A percentile compares a stretch with the other conserved stretches of the same genome.
phyloP scores from a whole-genome alignment of 1,140 invertebrate species.

The Cepaea nemoralis region DNA sequence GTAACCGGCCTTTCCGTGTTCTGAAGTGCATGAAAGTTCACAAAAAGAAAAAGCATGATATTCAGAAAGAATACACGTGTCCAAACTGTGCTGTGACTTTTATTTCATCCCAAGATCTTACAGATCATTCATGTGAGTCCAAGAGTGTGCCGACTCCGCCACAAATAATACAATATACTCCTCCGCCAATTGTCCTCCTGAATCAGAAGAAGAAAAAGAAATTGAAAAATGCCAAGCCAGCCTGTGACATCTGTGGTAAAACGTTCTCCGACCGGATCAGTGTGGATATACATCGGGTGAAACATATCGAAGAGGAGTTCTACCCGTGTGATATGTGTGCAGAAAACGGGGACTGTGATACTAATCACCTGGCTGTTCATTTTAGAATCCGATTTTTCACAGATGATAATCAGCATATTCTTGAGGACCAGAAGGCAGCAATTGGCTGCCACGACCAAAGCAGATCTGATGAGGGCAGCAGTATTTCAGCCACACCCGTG shows the following conservation, averaged over 20 bases:
- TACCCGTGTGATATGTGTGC: conserved; percentile 34
- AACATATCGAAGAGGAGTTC: conserved; percentile 36
- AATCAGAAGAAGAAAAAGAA: conserved; percentile 18
- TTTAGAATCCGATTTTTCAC: conserved; percentile 35
- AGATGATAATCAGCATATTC: conserved; percentile 35
- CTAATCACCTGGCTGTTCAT: conserved; percentile 25
- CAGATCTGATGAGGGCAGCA: not conserved
- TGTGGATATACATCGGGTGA: conserved; percentile 33
- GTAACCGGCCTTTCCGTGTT: conserved; percentile 32
- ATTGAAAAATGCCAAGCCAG: conserved; percentile 8
- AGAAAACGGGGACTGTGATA: not conserved
- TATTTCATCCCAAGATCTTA: conserved; percentile 2
- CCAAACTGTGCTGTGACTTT: conserved; percentile 23
- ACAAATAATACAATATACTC: not conserved
- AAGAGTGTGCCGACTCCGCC: not conserved
- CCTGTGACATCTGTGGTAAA: conserved; percentile 32
- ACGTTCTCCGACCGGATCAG: conserved; percentile 28
- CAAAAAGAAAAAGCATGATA: conserved; percentile 36
- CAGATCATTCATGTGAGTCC: conserved; percentile 2
- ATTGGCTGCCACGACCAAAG: not conserved
- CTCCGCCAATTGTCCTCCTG: not conserved
- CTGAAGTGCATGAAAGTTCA: conserved; percentile 38
- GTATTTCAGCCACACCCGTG: not conserved
- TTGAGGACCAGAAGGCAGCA: conserved; percentile 30
- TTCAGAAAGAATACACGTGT: conserved; percentile 26